Percentiles rank a stretch among this genome's conserved stretches.
These are phyloP conservation scores for Ptyas mucosa DNA, from an alignment of 2,113 vertebrate genomes.

Conservation along the genomic window DNA sequence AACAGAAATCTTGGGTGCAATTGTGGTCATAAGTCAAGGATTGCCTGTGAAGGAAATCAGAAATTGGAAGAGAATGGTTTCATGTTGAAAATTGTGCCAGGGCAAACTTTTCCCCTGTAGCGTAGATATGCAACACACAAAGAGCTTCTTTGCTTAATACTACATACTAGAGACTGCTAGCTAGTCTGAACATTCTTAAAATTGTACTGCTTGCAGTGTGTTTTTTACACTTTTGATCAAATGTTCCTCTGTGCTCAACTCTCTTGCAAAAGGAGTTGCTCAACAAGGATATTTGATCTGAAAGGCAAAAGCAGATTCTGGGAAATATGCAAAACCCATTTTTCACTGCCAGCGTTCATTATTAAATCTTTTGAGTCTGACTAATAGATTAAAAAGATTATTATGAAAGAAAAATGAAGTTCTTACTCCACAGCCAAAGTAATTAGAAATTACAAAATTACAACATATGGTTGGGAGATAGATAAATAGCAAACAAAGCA, in stretches of 20 bases:
- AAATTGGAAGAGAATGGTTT: not conserved
- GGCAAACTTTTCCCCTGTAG: not conserved
- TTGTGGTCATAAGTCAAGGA: no score
- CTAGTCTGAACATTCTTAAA: not conserved
- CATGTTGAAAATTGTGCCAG: not conserved
- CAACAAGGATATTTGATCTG: not conserved
- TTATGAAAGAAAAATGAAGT: not conserved
- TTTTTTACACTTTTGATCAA: not conserved
- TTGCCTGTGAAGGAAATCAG: not conserved
- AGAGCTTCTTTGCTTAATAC: not conserved
- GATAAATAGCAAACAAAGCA: not conserved
- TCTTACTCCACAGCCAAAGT: not conserved
- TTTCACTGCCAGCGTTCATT: conserved; percentile 6
- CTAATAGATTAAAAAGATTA: not conserved
- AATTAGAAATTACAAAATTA: not conserved
- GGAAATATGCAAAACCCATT: conserved; percentile 1
- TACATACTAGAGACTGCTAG: not conserved
- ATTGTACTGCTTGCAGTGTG: not conserved
- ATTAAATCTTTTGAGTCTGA: not conserved
- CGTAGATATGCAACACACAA: not conserved
- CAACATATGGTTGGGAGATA: not conserved
- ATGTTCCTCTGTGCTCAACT: not conserved
- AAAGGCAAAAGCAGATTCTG: not conserved
- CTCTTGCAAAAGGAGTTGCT: not conserved
- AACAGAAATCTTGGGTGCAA: no score